phyloP scores from a whole-genome alignment of 2,113 vertebrate species.

The Rhinoderma darwinii region DNA sequence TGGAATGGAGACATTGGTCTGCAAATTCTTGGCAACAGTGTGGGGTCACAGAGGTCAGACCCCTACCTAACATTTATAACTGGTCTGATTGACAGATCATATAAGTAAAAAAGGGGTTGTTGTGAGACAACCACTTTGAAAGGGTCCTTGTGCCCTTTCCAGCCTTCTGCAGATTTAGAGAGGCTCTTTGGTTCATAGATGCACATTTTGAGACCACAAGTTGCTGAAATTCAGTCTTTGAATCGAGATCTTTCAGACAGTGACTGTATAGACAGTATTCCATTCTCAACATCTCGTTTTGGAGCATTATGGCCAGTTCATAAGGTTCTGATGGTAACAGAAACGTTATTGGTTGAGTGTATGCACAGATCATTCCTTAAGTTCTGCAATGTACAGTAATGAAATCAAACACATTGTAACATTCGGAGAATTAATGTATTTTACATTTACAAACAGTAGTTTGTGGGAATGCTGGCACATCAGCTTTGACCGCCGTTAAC shows the following conservation, averaged over 20 bases:
- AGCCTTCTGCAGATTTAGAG: too few species aligned
- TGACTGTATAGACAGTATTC: neutral
- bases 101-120: too few species aligned
- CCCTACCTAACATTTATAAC: too few species aligned
- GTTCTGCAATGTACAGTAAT: neutral
- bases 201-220: too few species aligned
- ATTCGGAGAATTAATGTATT: neutral
- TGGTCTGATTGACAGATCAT: too few species aligned
- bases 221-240: neutral
- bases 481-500: neutral
- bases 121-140: too few species aligned
- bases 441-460: constrained; percentile 17
- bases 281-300: neutral
- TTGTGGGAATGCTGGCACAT: neutral
- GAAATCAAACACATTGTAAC: neutral
- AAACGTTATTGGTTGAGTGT: neutral
- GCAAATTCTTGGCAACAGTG: too few species aligned
- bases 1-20: too few species aligned
- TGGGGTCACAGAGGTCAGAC: too few species aligned
- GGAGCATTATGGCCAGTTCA: too few species aligned
- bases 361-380: neutral
- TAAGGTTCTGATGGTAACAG: neutral
- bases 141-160: too few species aligned
- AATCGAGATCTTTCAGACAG: neutral
- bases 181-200: too few species aligned